Evolutionary conservation across 2,888 invertebrate genomes (phyloP), one percentile per base, ranked within the genome.

Genomic region (Penaeus monodon): DNA sequence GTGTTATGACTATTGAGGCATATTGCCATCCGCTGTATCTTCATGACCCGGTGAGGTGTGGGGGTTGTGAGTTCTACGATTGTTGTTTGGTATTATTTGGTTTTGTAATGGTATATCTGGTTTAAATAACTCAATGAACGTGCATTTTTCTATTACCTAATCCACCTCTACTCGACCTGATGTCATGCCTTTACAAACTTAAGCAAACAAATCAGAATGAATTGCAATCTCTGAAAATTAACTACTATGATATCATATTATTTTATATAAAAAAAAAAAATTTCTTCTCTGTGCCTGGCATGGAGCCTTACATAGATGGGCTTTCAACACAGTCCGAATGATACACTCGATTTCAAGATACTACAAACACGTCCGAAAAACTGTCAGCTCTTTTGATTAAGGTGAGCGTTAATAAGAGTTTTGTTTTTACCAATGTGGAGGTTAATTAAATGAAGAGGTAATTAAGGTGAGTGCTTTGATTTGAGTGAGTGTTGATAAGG

Each of bases 341-440:
- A 98, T 98, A 91, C 97, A 98, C 92, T 97, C 96, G 91, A 97
- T 98, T 10, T 98, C 98, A 0, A 96, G 97, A 92, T 98, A 97
- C 93, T 99, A 98, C 92, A 98, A n/a, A 98, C 92, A 98, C 98
- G 0, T 97, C 98, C 0, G 98, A 99, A 93, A 95, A 98, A 91
- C 98, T 98, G 88, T 98, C 98, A 0, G 97, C 98, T 0, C 94
- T 99, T 27, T 97, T 99, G 96, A 97, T 99, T 74, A 99, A 99
- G 94, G 96, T 96, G 92, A 91, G 91, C 80, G 14, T 1, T 27
- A 14, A 68, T 64, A 24, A 38, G 24, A 64, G 22, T 22, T 57
- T 29, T 57, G 22, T 57, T 44, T 44, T 44, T 6, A 10, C 10
- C 44, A 44, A 6, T 44, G 44, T 44, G 44, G 44, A 44, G 10